Conservation (phyloP, 2,113 vertebrate genomes). For the Damaliscus lunatus region DNA sequence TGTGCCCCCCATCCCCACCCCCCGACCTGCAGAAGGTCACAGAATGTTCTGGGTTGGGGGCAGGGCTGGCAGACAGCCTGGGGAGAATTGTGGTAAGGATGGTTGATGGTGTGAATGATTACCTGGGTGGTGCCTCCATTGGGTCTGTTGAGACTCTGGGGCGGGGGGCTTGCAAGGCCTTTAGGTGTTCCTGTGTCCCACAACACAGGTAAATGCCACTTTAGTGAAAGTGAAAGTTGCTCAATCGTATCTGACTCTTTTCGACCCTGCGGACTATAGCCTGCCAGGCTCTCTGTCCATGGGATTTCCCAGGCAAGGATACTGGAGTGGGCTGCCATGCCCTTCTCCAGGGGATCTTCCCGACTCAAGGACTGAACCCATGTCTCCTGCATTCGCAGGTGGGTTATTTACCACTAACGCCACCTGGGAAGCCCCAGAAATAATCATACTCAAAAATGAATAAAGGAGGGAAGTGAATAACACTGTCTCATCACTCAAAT, state of each 20-base stretch:
- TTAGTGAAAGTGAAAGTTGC: neutral
- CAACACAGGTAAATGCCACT: neutral
- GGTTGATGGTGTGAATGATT: neutral
- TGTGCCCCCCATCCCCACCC: neutral
- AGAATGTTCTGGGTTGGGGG: neutral
- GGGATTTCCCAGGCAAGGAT: neutral
- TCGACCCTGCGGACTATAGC: neutral
- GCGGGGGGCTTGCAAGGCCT: neutral
- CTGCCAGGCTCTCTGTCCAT: neutral
- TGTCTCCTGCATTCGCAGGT: neutral
- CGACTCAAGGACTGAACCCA: neutral
- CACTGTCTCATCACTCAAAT: neutral
- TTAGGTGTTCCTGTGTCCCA: neutral
- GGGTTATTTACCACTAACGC: neutral
- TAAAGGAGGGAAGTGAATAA: neutral
- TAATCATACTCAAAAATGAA: neutral
- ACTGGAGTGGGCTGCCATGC: neutral
- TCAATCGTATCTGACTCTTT: neutral
- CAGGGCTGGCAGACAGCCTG: neutral
- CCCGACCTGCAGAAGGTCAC: neutral
- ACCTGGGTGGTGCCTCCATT: neutral
- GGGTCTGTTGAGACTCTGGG: neutral
- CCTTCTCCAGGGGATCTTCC: neutral
- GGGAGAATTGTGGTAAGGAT: neutral
- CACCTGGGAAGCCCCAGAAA: neutral